Evolutionary conservation across 2,797 vertebrate species (phyloP).

Genomic region (Botia kubotai): DNA sequence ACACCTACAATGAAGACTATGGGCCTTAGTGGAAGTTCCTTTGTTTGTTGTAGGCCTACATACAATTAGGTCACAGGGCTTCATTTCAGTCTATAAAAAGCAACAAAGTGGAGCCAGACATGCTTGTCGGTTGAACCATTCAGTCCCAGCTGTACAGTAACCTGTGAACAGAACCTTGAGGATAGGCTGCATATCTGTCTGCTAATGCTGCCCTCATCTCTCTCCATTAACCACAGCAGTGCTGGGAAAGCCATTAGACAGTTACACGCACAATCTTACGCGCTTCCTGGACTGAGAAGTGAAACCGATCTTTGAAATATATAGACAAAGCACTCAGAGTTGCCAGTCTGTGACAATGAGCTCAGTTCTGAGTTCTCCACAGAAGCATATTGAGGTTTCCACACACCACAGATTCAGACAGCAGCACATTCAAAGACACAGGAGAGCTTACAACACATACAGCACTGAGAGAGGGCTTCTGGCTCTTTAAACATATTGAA

Average conservation of each 20-base stretch:
- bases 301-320: conserved; percentile 14
- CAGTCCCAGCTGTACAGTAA: conserved; percentile 18
- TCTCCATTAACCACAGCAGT: conserved; percentile 22
- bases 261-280: conserved; percentile 17
- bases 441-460: neutral
- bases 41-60: conserved; percentile 15
- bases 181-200: conserved; percentile 32
- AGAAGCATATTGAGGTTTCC: conserved; percentile 20
- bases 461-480: neutral
- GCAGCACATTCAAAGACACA: conserved; percentile 1
- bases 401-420: conserved; percentile 8
- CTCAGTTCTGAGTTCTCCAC: conserved; percentile 17
- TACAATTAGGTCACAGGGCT: conserved; percentile 20
- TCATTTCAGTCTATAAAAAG: conserved; percentile 47
- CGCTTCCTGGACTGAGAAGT: conserved; percentile 5
- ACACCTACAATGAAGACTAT: conserved; percentile 1
- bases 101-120: conserved; percentile 46
- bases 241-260: conserved; percentile 41
- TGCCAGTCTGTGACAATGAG: conserved; percentile 21
- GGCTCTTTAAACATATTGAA: conserved; percentile 4
- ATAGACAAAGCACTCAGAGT: neutral
- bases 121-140: conserved; percentile 27
- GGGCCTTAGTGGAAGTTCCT: neutral
- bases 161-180: conserved; percentile 23
- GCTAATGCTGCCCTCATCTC: conserved; percentile 27